A percentile compares a stretch with the other conserved stretches of the same genome.
Conservation (phyloP, 2,113 vertebrate genomes). For the Gymnorhina tibicen region DNA sequence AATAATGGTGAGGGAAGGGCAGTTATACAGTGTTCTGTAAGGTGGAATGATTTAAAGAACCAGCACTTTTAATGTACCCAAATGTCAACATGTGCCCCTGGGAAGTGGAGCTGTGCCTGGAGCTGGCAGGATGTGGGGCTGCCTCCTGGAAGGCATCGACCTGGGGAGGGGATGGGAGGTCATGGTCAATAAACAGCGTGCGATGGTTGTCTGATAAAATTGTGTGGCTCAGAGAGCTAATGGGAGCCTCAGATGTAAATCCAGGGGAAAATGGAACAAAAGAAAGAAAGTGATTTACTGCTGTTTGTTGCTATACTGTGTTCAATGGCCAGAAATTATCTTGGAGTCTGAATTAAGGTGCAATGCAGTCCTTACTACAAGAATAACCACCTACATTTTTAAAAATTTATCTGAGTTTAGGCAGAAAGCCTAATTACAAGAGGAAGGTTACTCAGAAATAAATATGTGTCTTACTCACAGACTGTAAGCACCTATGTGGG, state of each 20-base stretch:
- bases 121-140: neutral
- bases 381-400: neutral
- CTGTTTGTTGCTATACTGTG: neutral
- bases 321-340: neutral
- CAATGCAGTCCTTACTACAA: neutral
- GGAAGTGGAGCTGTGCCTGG: neutral
- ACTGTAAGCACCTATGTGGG: neutral
- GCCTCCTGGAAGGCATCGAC: neutral
- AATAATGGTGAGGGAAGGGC: neutral
- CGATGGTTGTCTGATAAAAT: neutral
- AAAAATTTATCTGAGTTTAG: neutral
- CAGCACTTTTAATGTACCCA: neutral
- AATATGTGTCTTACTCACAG: neutral
- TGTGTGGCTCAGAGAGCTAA: neutral
- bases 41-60: neutral
- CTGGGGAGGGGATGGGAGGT: neutral
- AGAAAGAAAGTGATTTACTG: neutral
- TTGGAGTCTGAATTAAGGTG: neutral
- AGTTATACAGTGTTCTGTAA: neutral
- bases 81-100: neutral
- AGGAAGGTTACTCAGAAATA: neutral
- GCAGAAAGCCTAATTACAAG: neutral
- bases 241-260: neutral
- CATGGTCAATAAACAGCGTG: neutral
- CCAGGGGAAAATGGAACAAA: neutral